A percentile compares a stretch with the other conserved stretches of the same genome.
phyloP scores from a whole-genome alignment of 2,888 invertebrate genomes.

The Laspeyria flexula region DNA sequence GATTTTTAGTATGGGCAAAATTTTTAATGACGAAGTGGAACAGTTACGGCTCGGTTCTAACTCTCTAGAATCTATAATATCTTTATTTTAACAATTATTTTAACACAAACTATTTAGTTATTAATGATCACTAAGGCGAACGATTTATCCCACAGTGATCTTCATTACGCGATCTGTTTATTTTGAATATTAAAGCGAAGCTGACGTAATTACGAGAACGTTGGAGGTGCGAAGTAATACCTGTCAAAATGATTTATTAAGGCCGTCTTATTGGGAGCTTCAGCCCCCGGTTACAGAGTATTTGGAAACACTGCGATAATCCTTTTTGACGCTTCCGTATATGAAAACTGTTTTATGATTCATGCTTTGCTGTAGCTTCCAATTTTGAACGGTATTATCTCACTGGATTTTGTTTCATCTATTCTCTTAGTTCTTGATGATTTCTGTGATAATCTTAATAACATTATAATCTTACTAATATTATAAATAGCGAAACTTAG shows the following conservation, averaged over 20 bases:
- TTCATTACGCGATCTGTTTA: constrained; percentile 49
- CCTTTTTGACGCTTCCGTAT: constrained; percentile 8
- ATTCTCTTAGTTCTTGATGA: no score
- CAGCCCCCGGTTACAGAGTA: constrained; percentile 35
- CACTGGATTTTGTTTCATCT: no score
- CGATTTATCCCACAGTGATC: constrained; percentile 10
- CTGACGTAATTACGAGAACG: constrained; percentile 63
- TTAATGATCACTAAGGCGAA: not conserved
- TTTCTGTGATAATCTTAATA: no score
- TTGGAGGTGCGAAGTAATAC: constrained; percentile 77
- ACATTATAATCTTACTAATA: no score
- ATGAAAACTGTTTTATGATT: constrained; percentile 1
- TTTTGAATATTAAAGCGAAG: constrained; percentile 55
- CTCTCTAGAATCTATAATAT: no score
- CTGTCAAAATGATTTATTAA: constrained; percentile 82
- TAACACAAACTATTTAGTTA: no score
- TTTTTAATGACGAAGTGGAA: no score
- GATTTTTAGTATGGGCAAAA: no score
- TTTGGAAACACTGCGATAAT: constrained; percentile 27
- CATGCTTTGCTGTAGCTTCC: not conserved
- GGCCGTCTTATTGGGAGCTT: constrained; percentile 65
- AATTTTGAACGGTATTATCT: constrained; percentile 1
- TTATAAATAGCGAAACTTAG: no score
- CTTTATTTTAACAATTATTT: no score
- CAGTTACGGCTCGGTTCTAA: no score